These are phyloP conservation scores for Cettia cetti DNA, from an alignment of 2,113 vertebrate species.

Conservation along the genomic window DNA sequence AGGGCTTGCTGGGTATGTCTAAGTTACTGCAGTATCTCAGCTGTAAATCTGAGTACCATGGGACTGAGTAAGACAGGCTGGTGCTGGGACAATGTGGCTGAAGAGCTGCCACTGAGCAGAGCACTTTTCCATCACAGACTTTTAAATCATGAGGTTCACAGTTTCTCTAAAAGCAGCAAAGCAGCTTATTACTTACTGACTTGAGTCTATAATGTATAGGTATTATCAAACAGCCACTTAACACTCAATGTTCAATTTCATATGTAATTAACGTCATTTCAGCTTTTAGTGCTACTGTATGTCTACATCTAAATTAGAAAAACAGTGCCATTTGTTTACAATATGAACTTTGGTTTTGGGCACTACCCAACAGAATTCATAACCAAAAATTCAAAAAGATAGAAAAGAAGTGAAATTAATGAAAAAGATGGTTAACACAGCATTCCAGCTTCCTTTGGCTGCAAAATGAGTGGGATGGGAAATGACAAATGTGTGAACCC, in stretches of 20 bases:
- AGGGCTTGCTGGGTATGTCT: neutral
- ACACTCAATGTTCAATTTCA: neutral
- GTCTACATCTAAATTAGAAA: neutral
- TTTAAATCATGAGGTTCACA: neutral
- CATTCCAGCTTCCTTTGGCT: neutral
- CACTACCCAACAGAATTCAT: neutral
- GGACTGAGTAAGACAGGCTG: neutral
- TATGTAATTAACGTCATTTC: neutral
- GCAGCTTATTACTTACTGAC: neutral
- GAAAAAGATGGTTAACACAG: neutral
- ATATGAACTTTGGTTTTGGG: neutral
- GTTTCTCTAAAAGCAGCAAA: neutral
- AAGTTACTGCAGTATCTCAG: neutral
- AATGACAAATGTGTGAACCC: neutral
- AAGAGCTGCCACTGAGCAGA: neutral
- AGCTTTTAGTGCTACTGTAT: neutral
- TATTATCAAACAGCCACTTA: neutral
- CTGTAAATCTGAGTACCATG: neutral
- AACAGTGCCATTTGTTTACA: neutral
- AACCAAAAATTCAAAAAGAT: neutral
- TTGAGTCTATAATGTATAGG: neutral
- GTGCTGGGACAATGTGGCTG: neutral
- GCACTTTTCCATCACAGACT: neutral
- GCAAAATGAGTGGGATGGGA: slow-evolving; percentile 1
- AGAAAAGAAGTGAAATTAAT: neutral